Conservation (phyloP, 2,888 invertebrate genomes). For the Hartigia nigra region DNA sequence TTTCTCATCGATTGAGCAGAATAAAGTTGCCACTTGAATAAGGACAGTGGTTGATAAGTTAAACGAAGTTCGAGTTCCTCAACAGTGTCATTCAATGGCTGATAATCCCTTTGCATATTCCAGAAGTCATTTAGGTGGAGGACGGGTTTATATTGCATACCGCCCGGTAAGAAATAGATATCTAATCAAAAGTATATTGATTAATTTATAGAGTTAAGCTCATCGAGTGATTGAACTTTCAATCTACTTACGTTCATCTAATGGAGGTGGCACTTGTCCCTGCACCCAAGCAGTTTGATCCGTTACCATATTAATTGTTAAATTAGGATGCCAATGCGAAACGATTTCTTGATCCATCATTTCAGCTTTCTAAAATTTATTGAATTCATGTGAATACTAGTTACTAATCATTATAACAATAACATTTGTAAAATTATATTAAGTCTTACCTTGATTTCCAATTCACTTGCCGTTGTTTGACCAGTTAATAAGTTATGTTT, state of each 20-base stretch:
- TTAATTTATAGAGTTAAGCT: background rate
- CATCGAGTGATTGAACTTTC: constrained; percentile 11
- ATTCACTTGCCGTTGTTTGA: constrained; percentile 82
- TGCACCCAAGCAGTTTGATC: constrained; percentile 96
- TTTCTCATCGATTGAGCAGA: constrained; percentile 95
- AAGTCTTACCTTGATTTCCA: constrained; percentile 71
- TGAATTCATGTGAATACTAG: background rate
- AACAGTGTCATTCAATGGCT: constrained; percentile 88
- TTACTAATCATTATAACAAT: background rate
- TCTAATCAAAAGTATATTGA: constrained; percentile 61
- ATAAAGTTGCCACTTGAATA: constrained; percentile 99
- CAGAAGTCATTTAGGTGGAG: constrained; percentile 97
- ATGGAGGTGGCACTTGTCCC: constrained; percentile 90
- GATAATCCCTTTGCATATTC: constrained; percentile 97
- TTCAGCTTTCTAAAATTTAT: constrained; percentile 74
- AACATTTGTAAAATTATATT: background rate
- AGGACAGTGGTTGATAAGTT: constrained; percentile 89
- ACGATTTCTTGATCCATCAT: constrained; percentile 86
- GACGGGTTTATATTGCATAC: constrained; percentile 91
- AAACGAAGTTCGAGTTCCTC: constrained; percentile 77
- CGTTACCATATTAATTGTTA: constrained; percentile 93
- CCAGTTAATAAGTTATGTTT: constrained; percentile 97
- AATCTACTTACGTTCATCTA: constrained; percentile 80
- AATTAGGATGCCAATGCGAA: constrained; percentile 99
- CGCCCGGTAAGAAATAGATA: constrained; percentile 88